Percentiles rank a stretch among this genome's conserved stretches.
Evolutionary conservation across 2,888 invertebrate genomes (phyloP).

Genomic region (Pterostichus madidus): DNA sequence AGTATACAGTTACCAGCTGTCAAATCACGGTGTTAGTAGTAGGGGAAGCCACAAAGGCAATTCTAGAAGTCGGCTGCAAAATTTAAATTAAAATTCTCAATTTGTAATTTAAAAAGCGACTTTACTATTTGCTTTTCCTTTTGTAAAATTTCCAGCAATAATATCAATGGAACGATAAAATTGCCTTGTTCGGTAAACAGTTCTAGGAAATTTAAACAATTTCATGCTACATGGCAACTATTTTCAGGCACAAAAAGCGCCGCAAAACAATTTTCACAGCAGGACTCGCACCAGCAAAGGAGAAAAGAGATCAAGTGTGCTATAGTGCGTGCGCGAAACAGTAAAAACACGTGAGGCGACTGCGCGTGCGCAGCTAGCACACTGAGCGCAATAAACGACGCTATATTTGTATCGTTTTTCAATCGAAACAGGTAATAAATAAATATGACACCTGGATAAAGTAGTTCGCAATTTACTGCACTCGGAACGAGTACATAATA

Average conservation of each 20-base stretch:
- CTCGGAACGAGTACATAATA: slow-evolving; percentile 57
- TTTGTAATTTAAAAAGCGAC: no score
- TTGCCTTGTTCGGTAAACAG: not conserved
- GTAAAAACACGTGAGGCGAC: slow-evolving; percentile 9
- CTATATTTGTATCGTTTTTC: slow-evolving; percentile 70
- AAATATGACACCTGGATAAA: slow-evolving; percentile 69
- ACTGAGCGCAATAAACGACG: slow-evolving; percentile 67
- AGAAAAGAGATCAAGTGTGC: slow-evolving; percentile 47
- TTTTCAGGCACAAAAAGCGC: not conserved
- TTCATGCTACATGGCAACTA: not conserved
- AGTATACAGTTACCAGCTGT: no score
- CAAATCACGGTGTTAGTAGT: no score
- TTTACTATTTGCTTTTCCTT: no score
- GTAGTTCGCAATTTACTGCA: slow-evolving; percentile 66
- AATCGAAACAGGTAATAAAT: slow-evolving; percentile 69
- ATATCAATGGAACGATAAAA: not conserved
- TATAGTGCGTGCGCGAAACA: slow-evolving; percentile 19
- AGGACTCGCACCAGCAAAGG: slow-evolving; percentile 20
- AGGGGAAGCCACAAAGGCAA: no score
- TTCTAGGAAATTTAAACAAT: not conserved
- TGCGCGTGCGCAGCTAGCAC: slow-evolving; percentile 58
- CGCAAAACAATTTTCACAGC: slow-evolving; percentile 21
- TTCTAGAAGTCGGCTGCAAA: no score
- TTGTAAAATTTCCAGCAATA: not conserved
- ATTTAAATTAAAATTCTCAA: not conserved